These are phyloP conservation scores for Anguilla anguilla DNA, from an alignment of 2,797 vertebrate genomes.

Conservation along the genomic window DNA sequence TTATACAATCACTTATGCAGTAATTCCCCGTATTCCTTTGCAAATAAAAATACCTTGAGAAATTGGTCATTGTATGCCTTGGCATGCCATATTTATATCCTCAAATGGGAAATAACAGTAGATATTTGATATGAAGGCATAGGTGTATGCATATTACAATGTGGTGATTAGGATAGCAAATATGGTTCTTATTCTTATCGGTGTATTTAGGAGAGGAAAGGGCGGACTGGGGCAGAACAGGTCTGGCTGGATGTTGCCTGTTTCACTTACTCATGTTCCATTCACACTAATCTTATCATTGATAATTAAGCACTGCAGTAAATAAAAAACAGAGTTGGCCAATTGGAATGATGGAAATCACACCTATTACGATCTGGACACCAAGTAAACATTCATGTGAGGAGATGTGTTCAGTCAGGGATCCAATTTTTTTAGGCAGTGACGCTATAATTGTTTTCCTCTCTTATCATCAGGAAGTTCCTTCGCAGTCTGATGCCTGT, in stretches of 20 bases:
- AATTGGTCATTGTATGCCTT: neutral
- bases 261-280: neutral
- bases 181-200: neutral
- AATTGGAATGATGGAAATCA: neutral
- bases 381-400: neutral
- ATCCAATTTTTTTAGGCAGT: neutral
- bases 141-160: no score
- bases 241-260: neutral
- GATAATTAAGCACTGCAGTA: neutral
- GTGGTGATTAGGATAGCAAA: neutral
- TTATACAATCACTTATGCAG: neutral
- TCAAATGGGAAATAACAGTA: neutral
- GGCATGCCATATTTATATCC: neutral
- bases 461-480: neutral
- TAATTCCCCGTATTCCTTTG: neutral
- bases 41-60: neutral
- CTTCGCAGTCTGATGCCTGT: neutral
- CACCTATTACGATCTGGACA: neutral
- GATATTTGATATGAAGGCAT: neutral
- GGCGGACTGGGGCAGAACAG: neutral
- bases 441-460: neutral
- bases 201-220: neutral
- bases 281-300: neutral
- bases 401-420: neutral
- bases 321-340: neutral